Conservation (phyloP, 2,113 vertebrate genomes). For the Pungitius pungitius region DNA sequence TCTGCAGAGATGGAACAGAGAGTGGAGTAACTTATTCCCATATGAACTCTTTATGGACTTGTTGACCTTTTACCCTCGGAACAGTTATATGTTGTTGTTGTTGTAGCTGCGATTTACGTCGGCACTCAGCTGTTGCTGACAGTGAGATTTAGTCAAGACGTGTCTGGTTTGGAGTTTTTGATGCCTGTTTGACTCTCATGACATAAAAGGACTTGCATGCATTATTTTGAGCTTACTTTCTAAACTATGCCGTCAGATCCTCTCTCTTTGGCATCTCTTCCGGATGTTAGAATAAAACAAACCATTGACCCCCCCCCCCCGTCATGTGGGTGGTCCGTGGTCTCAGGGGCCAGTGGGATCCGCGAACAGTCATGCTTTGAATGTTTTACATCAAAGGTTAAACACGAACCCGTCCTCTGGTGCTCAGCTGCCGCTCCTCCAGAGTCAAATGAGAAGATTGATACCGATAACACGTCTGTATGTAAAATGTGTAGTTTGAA, state of each 20-base stretch:
- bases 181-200: not conserved
- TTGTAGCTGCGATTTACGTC: not conserved
- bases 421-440: not conserved
- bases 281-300: not conserved
- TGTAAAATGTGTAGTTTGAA: not conserved
- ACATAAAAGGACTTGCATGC: not conserved
- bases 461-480: not conserved
- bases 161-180: slow-evolving; percentile 8
- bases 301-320: not conserved
- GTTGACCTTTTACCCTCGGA: slow-evolving; percentile 4
- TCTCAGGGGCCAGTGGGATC: slow-evolving; percentile 36
- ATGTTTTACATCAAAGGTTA: not conserved
- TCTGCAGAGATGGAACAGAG: not conserved
- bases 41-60: slow-evolving; percentile 3
- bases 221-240: slow-evolving; percentile 1
- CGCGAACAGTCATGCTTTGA: not conserved
- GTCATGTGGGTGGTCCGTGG: slow-evolving; percentile 19
- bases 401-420: not conserved
- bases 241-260: not conserved
- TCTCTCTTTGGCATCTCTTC: not conserved
- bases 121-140: slow-evolving; percentile 25
- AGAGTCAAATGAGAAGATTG: not conserved
- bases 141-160: not conserved
- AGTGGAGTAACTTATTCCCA: not conserved
- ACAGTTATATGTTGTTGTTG: slow-evolving; percentile 16